Base-by-base conservation (phyloP, 2,797 vertebrate species). In the Sylvilagus floridanus region DNA sequence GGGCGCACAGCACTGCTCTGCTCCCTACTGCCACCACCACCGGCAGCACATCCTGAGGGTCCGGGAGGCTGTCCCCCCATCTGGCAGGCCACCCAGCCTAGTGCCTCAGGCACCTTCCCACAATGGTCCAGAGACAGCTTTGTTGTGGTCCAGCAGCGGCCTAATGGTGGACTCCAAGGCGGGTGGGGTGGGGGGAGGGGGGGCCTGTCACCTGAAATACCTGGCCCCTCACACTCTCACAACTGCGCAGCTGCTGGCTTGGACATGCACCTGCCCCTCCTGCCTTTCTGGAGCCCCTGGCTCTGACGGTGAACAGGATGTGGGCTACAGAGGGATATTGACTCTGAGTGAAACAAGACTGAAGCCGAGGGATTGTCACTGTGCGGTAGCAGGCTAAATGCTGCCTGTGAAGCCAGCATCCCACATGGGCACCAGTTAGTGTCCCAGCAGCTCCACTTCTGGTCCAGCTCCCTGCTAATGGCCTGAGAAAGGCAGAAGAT, bases 121-220 rank as follows among this genome's bases (percentile, higher is more conserved):
- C 30, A 30, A 4, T 66, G 54, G 30, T n/a, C 28, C 28, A n/a
- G 65, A n/a, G 65, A 10, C 65, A 13, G 65, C 65, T 30, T 30
- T 32, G 66, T 68, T 68, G 17, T 57, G 19, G 66, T 14, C 66
- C n/a, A 32, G 66, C 30, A 12, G 66, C 19, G 4, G 30, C 13
- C 19, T 32, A 68, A 68, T n/a, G 66, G 65, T 16, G 13, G 30
- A 32, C 66, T 30, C 17, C 30, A 68, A 19, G 66, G n/a, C 30
- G 1, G 30, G 2, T 12, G 16, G n/a, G 68, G n/a, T 10, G 68
- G 68, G 42, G 42, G 7, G 54, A 57, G 54, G 54, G 17, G n/a
- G n/a, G 3, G 50, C 6, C 5, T 52, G 32, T 69, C 2, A 1
- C 57, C 3, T 5, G 5, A 10, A 6, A 0, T 0, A 1, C 65